Evolutionary conservation across 2,888 invertebrate genomes (phyloP), one percentile per base, ranked within the genome.

Genomic region (Alcis repandata): DNA sequence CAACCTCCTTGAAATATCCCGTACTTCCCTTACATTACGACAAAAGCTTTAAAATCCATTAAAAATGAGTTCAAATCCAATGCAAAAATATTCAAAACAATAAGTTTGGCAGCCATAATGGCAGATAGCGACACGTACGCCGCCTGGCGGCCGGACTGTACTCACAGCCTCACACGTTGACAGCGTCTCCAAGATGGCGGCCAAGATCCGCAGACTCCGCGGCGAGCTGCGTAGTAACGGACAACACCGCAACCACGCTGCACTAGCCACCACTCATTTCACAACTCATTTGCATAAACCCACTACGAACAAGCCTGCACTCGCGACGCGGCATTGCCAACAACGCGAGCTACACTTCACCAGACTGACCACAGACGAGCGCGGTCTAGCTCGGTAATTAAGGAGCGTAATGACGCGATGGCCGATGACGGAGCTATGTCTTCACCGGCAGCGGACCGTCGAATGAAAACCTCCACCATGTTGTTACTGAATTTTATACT

Each of bases 401-500:
- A 72, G 65, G 72, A 67, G 66, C 57, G 67, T 74, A 79, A 80
- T 80, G 70, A 79, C 75, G 70, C 78, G 76, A 80, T 82, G 87
- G 87, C 90, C 90, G 90, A 89, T 84, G 82, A 87, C 91, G 91
- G 92, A 93, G 92, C 91, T 92, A 91, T 92, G 92, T 86, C 90
- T 87, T 86, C 91, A 76, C 83, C 92, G 92, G 87, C 90, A 89
- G 92, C 92, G 86, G 88, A 84, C 85, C 90, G 90, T 83, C 90
- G 93, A 93, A 92, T 93, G 93, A 92, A 91, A 92, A 91, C 88
- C 91, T 90, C 89, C 87, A 91, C 90, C 92, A 93, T 91, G 93
- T 92, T 92, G 93, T 91, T 92, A 93, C 92, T 91, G 93, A 93
- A 93, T 93, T 93, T 93, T 93, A 93, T 93, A 93, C 92, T 92